These are phyloP conservation scores for Mareca penelope DNA, from an alignment of 2,797 vertebrate species.

Conservation along the genomic window DNA sequence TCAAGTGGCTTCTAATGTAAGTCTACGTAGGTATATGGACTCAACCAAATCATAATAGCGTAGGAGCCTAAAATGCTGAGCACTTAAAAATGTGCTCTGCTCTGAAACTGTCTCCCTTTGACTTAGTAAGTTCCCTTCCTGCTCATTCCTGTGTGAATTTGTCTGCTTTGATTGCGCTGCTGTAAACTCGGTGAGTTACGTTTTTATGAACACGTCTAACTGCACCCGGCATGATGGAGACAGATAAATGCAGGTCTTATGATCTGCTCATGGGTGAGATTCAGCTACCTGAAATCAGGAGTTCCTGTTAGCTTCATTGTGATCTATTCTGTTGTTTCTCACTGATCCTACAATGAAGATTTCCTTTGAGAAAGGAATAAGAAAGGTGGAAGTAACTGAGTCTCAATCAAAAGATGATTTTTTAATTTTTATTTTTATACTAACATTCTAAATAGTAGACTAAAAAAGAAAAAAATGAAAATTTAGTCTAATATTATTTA, in stretches of 20 bases:
- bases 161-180: neutral
- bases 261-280: neutral
- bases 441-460: neutral
- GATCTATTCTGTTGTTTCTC: fast-evolving
- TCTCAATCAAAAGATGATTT: neutral
- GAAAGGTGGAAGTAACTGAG: fast-evolving
- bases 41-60: fast-evolving
- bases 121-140: neutral
- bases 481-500: neutral
- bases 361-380: neutral
- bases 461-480: neutral
- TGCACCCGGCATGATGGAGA: neutral
- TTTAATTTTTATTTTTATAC: neutral
- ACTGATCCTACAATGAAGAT: neutral
- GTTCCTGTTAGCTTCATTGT: neutral
- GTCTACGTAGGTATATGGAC: neutral
- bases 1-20: neutral
- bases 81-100: neutral
- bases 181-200: neutral
- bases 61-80: neutral
- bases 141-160: neutral
- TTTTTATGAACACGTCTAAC: neutral
- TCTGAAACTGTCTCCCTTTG: neutral
- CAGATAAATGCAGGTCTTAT: neutral
- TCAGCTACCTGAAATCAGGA: neutral